Base-by-base conservation (phyloP, 2,797 vertebrate species). In the Podarcis siculus region DNA sequence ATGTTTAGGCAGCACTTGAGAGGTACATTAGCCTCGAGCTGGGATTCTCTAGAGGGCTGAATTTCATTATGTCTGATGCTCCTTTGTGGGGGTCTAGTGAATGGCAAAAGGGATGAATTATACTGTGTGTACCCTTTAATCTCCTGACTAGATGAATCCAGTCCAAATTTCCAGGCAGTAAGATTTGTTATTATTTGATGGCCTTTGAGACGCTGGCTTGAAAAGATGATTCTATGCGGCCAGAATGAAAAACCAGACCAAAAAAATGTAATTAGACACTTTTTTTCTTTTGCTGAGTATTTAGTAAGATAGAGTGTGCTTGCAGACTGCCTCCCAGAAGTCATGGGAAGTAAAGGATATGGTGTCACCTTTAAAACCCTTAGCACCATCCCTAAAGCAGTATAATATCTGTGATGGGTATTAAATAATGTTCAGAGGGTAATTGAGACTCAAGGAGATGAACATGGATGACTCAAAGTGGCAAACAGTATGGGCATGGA, bases 101-200 rank as follows among this genome's bases (percentile, higher is more conserved):
- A 76, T 8, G 66, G 0, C 45, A 19, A 71, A 89, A 75, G 25
- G 3, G 19, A 1, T 49, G 3, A 0, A 0, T 79, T 69, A 39
- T 83, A 7, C 79, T 88, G 77, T 88, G 37, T 69, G 30, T 64
- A 5, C 5, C 64, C 23, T 81, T 25, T 27, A 64, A 45, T 73
- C 90, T 90, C 78, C 71, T 89, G 25, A 27, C 21, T 13, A 55
- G 27, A 37, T 27, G 3, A 19, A 25, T 12, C 49, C 1, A 1
- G 66, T 0, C 7, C 10, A 86, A 42, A 66, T 72, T 78, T 42
- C 12, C 17, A 80, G 0, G 32, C 21, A 19, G 73, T 71, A 13
- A 89, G 82, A 75, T 69, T 27, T 55, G 32, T 6, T 86, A 1
- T 30, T 87, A 4, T 75, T 9, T 78, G 4, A 42, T 37, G 73